These are phyloP conservation scores for Stictonetta naevosa DNA, from an alignment of 2,113 vertebrate species.

Conservation along the genomic window DNA sequence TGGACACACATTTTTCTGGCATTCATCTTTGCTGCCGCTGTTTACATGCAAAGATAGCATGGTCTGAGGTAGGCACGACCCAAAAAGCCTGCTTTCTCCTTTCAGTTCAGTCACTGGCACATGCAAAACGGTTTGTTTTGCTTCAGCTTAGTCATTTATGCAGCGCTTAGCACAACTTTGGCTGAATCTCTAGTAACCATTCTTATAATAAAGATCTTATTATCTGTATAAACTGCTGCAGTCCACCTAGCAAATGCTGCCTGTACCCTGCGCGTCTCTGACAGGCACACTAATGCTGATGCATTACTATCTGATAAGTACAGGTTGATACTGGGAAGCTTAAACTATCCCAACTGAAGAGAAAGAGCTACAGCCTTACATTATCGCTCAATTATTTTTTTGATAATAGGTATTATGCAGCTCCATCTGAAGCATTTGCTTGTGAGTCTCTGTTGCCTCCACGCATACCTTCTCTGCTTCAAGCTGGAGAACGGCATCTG, in stretches of 20 bases:
- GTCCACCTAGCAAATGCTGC: not conserved
- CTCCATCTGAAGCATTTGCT: not conserved
- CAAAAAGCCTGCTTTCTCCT: not conserved
- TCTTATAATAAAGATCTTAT: not conserved
- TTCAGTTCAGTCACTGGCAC: not conserved
- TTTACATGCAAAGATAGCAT: accelerated
- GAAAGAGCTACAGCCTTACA: not conserved
- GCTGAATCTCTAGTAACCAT: not conserved
- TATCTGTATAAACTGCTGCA: not conserved
- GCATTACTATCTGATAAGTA: not conserved
- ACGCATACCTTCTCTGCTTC: not conserved
- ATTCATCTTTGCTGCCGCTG: not conserved
- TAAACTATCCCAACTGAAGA: not conserved
- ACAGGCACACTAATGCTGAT: not conserved
- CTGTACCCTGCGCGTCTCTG: not conserved
- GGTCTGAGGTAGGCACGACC: not conserved
- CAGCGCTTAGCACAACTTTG: not conserved
- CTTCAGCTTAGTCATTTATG: not conserved
- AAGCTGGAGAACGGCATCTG: not conserved
- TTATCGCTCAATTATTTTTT: accelerated
- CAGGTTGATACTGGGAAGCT: not conserved
- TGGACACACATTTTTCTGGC: not conserved
- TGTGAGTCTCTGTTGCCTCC: not conserved
- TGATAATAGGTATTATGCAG: not conserved
- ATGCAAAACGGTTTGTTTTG: not conserved